phyloP scores from a whole-genome alignment of 1,140 invertebrate genomes.

The Penaeus vannamei region DNA sequence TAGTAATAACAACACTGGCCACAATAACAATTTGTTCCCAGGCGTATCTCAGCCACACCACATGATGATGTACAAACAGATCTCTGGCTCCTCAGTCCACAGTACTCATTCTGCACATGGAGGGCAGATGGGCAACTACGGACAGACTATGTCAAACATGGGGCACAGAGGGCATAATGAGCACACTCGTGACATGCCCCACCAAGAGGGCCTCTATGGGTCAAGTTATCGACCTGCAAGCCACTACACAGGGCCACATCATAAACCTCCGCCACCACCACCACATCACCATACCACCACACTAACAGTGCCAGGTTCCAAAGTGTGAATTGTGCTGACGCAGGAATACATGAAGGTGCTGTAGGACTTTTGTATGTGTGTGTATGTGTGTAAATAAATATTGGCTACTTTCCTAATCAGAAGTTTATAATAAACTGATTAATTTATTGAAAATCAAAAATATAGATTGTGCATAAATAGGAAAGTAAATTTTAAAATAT shows the following conservation, averaged over 20 bases:
- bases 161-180: constrained; percentile 36
- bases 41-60: constrained; percentile 41
- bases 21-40: constrained; percentile 18
- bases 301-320: constrained; percentile 65
- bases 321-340: constrained; percentile 51
- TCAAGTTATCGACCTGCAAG: constrained; percentile 47
- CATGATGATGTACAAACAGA: constrained; percentile 44
- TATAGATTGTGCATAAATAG: constrained; percentile 37
- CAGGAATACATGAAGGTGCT: constrained; percentile 17
- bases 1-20: constrained; percentile 16
- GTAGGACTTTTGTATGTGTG: constrained; percentile 33
- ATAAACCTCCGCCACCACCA: constrained; percentile 51
- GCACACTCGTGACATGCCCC: constrained; percentile 31
- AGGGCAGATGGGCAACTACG: constrained; percentile 18
- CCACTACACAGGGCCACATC: constrained; percentile 47
- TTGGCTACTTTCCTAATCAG: background rate
- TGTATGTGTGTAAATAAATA: too few relatives aligned
- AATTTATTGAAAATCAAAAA: constrained; percentile 59
- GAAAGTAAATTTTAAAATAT: constrained; percentile 22
- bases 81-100: constrained; percentile 30
- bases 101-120: constrained; percentile 27
- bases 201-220: constrained; percentile 37
- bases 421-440: constrained; percentile 25
- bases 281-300: constrained; percentile 42
- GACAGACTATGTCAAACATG: constrained; percentile 12